Conservation (phyloP, 1,140 invertebrate genomes). For the Heliconius himera region DNA sequence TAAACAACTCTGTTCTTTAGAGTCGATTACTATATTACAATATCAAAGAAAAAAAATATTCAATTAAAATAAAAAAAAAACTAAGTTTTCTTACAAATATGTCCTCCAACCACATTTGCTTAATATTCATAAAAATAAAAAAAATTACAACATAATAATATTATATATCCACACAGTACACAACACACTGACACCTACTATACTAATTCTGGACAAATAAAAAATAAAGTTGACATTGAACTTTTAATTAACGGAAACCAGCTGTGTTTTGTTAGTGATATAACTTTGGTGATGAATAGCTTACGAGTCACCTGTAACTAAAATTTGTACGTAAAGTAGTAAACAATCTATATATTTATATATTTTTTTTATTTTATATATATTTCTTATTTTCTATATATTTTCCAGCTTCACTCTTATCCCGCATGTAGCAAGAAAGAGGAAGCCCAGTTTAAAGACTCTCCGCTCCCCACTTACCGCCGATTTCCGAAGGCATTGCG, state of each 20-base stretch:
- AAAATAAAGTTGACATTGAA: constrained; percentile 32
- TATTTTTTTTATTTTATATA: no score
- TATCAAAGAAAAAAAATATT: no score
- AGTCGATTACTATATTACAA: no score
- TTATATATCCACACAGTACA: background rate
- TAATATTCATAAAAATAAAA: background rate
- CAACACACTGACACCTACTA: constrained; percentile 10
- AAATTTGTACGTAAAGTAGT: background rate
- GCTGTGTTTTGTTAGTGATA: constrained; percentile 20
- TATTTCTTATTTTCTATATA: no score
- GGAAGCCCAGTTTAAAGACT: no score
- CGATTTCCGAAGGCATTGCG: no score
- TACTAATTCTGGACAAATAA: background rate
- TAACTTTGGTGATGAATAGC: no score
- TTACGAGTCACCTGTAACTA: background rate
- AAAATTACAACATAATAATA: background rate
- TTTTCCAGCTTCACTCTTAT: no score
- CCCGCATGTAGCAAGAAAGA: no score
- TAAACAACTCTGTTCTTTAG: no score
- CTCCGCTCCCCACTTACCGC: no score
- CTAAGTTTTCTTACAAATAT: background rate
- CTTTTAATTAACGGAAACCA: constrained; percentile 24
- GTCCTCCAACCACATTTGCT: background rate
- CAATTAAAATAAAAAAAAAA: background rate
- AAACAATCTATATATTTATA: no score